phyloP scores from a whole-genome alignment of 2,888 invertebrate genomes.

The Drosophila austrosaltans region DNA sequence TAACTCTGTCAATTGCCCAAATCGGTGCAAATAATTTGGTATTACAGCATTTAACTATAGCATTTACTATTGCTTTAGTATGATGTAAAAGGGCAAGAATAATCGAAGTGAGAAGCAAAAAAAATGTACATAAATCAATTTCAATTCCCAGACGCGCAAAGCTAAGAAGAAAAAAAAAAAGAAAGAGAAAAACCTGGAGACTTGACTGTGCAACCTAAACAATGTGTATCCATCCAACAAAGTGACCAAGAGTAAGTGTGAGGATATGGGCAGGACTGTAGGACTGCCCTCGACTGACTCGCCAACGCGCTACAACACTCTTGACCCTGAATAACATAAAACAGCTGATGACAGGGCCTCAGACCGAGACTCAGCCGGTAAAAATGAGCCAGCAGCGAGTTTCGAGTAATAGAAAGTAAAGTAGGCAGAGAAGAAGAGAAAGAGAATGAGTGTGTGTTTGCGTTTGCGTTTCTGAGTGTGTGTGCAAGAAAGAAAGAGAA shows the following conservation, averaged over 20 bases:
- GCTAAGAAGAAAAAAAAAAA: background rate
- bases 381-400: conserved; percentile 3
- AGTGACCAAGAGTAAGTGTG: background rate
- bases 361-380: conserved; percentile 17
- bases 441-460: too few relatives aligned
- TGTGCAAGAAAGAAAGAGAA: background rate
- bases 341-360: conserved; percentile 71
- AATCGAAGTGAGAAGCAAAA: background rate
- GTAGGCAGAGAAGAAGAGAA: too few relatives aligned
- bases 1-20: background rate
- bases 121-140: conserved; percentile 5
- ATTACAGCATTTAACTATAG: background rate
- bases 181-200: background rate
- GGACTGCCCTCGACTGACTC: conserved; percentile 46
- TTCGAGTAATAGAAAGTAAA: conserved; percentile 4
- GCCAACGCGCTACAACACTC: conserved; percentile 54
- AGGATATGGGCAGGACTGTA: conserved; percentile 5
- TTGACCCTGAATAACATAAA: conserved; percentile 78
- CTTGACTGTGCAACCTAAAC: background rate
- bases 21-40: conserved; percentile 5
- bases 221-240: conserved; percentile 7
- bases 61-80: background rate
- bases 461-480: too few relatives aligned
- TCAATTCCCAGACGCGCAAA: conserved; percentile 9
- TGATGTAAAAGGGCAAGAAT: background rate